phyloP scores from a whole-genome alignment of 2,113 vertebrate genomes.

The Procavia capensis region DNA sequence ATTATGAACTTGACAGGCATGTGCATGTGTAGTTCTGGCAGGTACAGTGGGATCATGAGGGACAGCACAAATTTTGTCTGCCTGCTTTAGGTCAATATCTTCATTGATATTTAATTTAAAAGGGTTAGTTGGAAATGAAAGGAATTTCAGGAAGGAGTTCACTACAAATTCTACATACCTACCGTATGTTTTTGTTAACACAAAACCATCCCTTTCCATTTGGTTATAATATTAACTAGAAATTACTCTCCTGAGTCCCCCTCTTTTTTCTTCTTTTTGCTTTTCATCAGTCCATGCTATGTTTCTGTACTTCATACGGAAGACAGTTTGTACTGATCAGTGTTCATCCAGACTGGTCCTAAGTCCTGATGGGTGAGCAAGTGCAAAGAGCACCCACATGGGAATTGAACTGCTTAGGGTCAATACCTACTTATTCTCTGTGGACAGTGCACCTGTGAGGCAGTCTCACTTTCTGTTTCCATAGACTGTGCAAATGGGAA shows the following conservation, averaged over 20 bases:
- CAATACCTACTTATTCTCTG: background rate
- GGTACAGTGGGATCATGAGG: background rate
- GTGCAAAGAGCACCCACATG: background rate
- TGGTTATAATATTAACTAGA: background rate
- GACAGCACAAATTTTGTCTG: background rate
- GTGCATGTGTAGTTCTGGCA: background rate
- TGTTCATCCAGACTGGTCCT: accelerated
- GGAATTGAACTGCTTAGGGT: background rate
- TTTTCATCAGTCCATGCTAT: background rate
- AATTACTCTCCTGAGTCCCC: background rate
- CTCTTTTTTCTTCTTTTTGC: background rate
- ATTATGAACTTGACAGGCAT: too few relatives aligned
- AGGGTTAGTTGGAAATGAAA: background rate
- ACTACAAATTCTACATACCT: background rate
- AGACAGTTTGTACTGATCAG: background rate
- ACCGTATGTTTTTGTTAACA: background rate
- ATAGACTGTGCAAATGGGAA: background rate
- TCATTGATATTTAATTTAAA: background rate
- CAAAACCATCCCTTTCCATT: background rate
- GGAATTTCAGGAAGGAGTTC: constrained; percentile 10
- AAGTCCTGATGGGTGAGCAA: accelerated
- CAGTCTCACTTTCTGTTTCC: background rate
- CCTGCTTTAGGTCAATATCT: background rate
- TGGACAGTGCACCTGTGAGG: background rate
- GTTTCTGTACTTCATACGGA: background rate